Evolutionary conservation across 2,113 vertebrate species (phyloP), one percentile per base, ranked within the genome.

Genomic region (Gopherus flavomarginatus): DNA sequence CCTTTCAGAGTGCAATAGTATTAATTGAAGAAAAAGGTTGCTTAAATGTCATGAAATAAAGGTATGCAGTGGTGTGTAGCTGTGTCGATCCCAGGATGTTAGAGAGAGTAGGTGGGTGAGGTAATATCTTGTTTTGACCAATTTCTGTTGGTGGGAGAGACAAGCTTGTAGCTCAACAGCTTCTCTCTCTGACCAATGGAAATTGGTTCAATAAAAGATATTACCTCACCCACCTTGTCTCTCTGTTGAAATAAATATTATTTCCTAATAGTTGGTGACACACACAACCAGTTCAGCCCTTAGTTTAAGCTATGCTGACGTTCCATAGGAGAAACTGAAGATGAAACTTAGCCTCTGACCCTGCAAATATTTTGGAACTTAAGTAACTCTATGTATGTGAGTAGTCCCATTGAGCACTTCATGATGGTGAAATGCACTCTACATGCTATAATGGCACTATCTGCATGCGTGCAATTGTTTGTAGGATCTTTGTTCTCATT

Each of bases 11-110:
- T 14, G 38, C 38, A 88, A 92, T 5, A 87, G 54, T 57, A 89
- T 35, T 94, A 72, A 95, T 91, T 93, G 62, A 85, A 86, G 75
- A 38, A 85, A 94, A 92, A 88, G 29, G 91, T 78, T 95, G 91
- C 86, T 85, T 27, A 59, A 85, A 59, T 59, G 84, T 85, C 47
- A 94, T 56, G 86, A 21, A 95, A 88, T 90, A 96, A 95, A 90
- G 78, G 52, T 31, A 89, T 4, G 42, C 65, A 72, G n/a, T 72
- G 59, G 59, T 35, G 59, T 62, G 59, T 62, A 62, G 59, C 29
- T 31, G 31, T 31, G n/a, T 11, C n/a, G 3, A 21, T 3, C n/a
- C 35, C 65, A 72, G 65, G 65, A 72, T 72, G 65, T 72, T 72
- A 72, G 65, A n/a, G 65, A 72, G 19, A 72, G n/a, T 9, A 38